phyloP scores from a whole-genome alignment of 2,888 invertebrate genomes.

The Achlya flavicornis region DNA sequence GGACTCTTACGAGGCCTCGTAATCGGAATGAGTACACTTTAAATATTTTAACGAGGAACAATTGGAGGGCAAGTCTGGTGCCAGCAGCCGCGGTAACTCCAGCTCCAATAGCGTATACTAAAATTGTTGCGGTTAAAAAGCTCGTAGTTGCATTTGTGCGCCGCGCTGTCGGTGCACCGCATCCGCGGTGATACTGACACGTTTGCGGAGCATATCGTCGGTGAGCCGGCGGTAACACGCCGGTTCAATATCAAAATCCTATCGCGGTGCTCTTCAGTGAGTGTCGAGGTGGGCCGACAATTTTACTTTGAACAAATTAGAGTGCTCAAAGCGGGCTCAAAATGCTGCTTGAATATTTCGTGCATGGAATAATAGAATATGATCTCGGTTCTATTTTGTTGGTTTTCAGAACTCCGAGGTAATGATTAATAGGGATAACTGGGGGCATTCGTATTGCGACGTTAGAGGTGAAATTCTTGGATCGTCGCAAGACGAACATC shows the following conservation, averaged over 20 bases:
- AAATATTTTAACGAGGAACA: slow-evolving; percentile 85
- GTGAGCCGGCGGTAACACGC: slow-evolving; percentile 51
- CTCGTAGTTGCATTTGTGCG: slow-evolving; percentile 83
- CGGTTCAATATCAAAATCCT: slow-evolving; percentile 49
- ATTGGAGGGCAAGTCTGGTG: slow-evolving; percentile 87
- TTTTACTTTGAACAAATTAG: slow-evolving; percentile 88
- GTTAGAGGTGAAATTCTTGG: slow-evolving; percentile 87
- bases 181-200: slow-evolving; percentile 58
- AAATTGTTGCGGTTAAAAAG: slow-evolving; percentile 88
- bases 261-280: slow-evolving; percentile 49
- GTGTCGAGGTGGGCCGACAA: slow-evolving; percentile 65
- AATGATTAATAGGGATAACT: slow-evolving; percentile 86
- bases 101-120: slow-evolving; percentile 88
- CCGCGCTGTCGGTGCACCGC: slow-evolving; percentile 75
- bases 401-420: slow-evolving; percentile 83
- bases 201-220: slow-evolving; percentile 55
- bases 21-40: slow-evolving; percentile 83
- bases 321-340: slow-evolving; percentile 85
- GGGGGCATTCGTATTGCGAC: slow-evolving; percentile 86
- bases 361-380: slow-evolving; percentile 87
- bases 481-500: slow-evolving; percentile 84
- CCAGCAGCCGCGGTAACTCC: slow-evolving; percentile 89
- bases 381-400: slow-evolving; percentile 86
- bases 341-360: slow-evolving; percentile 72
- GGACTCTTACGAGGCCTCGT: slow-evolving; percentile 82